Base-by-base conservation (phyloP, 2,113 vertebrate genomes). In the Engystomops pustulosus region DNA sequence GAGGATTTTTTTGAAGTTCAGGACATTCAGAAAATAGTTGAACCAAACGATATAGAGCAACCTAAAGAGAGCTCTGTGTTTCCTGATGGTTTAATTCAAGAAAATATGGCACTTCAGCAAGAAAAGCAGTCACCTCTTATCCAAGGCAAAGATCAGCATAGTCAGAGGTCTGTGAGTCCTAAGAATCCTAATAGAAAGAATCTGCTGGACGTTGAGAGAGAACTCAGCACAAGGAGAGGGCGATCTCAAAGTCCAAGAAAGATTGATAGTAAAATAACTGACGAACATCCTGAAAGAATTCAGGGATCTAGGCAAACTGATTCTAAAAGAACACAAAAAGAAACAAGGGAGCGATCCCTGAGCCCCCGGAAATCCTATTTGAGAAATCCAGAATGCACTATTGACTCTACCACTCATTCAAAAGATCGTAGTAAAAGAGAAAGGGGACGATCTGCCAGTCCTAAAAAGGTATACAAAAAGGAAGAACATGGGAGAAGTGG, bases 201-300 rank as follows among this genome's bases (percentile, higher is more conserved):
- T 1, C 38, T 76, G 80, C 79, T 53, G 6, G 76, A 87, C 86
- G 85, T 88, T 51, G 87, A 87, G 88, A 30, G 87, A 85, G 83
- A 88, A 78, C 65, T 85, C 1, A 83, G 87, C 49, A 86, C 84
- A 82, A 85, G 32, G 30, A 90, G 88, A 90, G 94, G 90, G 20
- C 85, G 91, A 87, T 89, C 93, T 30, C 85, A 87, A 0, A 95
- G 95, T 87, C 95, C 94, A 25, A 88, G 86, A 62, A 93, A 89
- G 88, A 8, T 81, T 2, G 80, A 85, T 10, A 86, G 86, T 10
- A 89, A 58, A 14, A 30, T 68, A 80, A 45, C 75, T 1, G 92
- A 87, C 91, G 87, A 86, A 10, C 89, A 86, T 83, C 15, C 7
- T 0, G 70, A 89, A 36, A 90, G 87, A 75, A 89, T 88, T 11